Evolutionary conservation across 2,888 invertebrate species (phyloP), one percentile per base, ranked within the genome.

Genomic region (Dicyrtomina minuta): DNA sequence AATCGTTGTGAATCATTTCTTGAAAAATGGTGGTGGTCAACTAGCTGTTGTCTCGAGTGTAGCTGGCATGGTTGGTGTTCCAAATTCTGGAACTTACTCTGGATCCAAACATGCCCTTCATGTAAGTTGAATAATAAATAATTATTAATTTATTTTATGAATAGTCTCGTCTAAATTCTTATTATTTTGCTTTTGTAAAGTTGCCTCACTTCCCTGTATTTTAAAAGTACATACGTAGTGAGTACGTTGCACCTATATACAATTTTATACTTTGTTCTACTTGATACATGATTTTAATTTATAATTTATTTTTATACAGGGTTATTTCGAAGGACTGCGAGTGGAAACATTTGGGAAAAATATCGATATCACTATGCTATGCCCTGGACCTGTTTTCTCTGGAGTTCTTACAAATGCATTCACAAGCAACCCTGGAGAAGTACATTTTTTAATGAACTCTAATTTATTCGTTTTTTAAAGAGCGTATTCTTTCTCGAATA

Each of bases 361-460:
- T 62, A 83, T 92, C 60, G 79, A 85, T 41, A 85, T 91, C 0
- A 88, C 89, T 0, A 80, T 91, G 55, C 83, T 90, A 41, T 90
- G 91, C 79, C 92, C 92, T 0, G 92, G 92, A 5, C 91, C 92
- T 2, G 85, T n/a, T n/a, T n/a, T n/a, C n/a, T n/a, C n/a, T n/a
- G n/a, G n/a, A n/a, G n/a, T n/a, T n/a, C n/a, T n/a, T 88, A 13
- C 15, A 5, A 13, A 4, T 46, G 5, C 46, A 5, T 46, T 46
- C 13, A n/a, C 46, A n/a, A 17, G 17, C 4, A 46, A 46, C 4
- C 4, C 17, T 5, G 46, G 46, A 4, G 6, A 46, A 17, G 46
- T 46, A 3, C 15, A 5, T 10, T 10, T 15, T 22, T 55, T 12
- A 12, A 12, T n/a, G n/a, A n/a, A n/a, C n/a, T 4, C 26, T 55